These are phyloP conservation scores for Ashinkailepas kermadecensis DNA, from an alignment of 2,888 invertebrate species.

Conservation along the genomic window DNA sequence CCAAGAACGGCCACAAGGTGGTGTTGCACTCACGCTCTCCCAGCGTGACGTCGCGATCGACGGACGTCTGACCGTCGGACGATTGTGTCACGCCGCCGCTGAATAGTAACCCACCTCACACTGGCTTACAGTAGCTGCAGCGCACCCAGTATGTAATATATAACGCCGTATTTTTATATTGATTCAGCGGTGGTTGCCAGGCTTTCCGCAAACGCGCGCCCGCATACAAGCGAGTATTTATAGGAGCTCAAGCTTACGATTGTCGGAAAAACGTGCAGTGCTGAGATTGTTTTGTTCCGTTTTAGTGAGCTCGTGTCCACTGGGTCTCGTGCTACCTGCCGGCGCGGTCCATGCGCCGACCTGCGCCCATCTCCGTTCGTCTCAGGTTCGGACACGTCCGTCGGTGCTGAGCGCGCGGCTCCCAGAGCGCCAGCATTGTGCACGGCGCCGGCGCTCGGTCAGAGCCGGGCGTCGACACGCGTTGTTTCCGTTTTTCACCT, in stretches of 20 bases:
- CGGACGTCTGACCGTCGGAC: slow-evolving; percentile 69
- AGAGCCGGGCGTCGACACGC: not conserved
- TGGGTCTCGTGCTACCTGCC: not conserved
- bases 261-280: slow-evolving; percentile 1
- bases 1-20: slow-evolving; percentile 73
- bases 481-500: not conserved
- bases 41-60: slow-evolving; percentile 70
- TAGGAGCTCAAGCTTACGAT: slow-evolving; percentile 17
- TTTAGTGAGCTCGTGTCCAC: not conserved
- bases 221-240: slow-evolving; percentile 21
- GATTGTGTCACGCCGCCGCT: not conserved
- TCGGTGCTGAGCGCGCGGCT: too few relatives aligned
- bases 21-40: slow-evolving; percentile 82
- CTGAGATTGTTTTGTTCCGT: not conserved
- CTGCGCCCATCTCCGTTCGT: too few relatives aligned
- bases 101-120: not conserved
- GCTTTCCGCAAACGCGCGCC: not conserved
- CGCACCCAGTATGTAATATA: slow-evolving; percentile 9
- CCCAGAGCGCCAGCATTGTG: not conserved
- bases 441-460: not conserved
- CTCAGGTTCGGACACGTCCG: too few relatives aligned
- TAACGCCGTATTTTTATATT: slow-evolving; percentile 22
- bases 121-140: not conserved
- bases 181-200: slow-evolving; percentile 6
- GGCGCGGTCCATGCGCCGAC: not conserved